Evolutionary conservation across 1,140 invertebrate species (phyloP), one percentile per base, ranked within the genome.

Genomic region (Aporrectodea caliginosa): DNA sequence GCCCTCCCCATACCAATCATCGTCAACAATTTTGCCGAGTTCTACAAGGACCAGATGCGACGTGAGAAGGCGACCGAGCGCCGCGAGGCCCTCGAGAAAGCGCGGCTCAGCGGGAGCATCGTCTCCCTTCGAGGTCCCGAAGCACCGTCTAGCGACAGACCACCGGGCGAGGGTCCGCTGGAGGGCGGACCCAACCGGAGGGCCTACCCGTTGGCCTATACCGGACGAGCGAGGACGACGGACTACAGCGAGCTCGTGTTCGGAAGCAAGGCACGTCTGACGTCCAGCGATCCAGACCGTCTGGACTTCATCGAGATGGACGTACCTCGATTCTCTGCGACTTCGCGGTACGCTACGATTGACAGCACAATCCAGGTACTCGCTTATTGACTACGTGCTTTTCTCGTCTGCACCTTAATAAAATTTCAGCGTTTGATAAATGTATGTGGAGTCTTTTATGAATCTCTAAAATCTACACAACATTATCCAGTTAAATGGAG

Each of bases 1-100:
- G 98, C 98, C 90, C 95, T 99, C 91, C 97, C 97, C 91, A 98
- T 99, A 93, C 88, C 88, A 43, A 89, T 89, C 78, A 89, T 89
- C 81, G 88, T 89, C 29, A 89, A 89, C 84, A 89, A 89, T 83
- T 89, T 89, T 81, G 88, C 88, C 69, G 97, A 98, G 92, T 99
- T 98, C 92, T 98, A 99, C 92, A 98, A 98, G 91, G 98, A 98
- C 89, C 97, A 98, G 92, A 98, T 98, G 96, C 92, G 97, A 86
- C 92, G 96, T 82, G 97, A 99, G 90, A 99, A 99, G 90, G 97
- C 97, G 80, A 91, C 98, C 79, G 98, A 98, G 89, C 91, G 97
- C 80, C 92, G 95, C 69, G 96, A 98, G 90, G 95, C 95, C 70
- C 35, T 83, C 14, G 80, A 97, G 90, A 92, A 95, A 84, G 97